These are phyloP conservation scores for Agapornis canus DNA, from an alignment of 2,797 vertebrate genomes.

Conservation along the genomic window DNA sequence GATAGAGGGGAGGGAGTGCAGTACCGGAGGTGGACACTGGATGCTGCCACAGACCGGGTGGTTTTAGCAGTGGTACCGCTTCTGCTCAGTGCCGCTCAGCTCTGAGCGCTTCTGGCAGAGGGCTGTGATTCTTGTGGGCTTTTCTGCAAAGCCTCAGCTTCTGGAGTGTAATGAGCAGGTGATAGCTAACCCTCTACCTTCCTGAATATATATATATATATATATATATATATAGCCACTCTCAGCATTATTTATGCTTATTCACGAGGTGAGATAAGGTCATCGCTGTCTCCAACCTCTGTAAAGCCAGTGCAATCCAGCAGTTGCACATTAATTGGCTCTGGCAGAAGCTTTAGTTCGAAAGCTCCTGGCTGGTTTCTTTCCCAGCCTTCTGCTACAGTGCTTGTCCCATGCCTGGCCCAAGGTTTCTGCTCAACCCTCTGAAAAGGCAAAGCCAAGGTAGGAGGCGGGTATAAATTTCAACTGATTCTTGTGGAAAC, in stretches of 20 bases:
- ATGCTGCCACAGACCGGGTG: conserved; percentile 37
- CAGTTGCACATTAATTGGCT: not conserved
- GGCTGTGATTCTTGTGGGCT: not conserved
- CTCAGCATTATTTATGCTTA: not conserved
- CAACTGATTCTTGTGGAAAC: not conserved
- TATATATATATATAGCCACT: not conserved
- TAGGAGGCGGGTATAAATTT: not conserved
- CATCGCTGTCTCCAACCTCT: not conserved
- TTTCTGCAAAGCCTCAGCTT: not conserved
- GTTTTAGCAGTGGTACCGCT: fast-evolving
- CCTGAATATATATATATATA: not conserved
- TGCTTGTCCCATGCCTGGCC: not conserved
- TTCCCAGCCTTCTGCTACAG: not conserved
- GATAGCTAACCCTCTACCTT: not conserved
- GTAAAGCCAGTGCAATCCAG: not conserved
- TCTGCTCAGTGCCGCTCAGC: fast-evolving
- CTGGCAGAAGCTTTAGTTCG: not conserved
- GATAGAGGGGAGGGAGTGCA: not conserved
- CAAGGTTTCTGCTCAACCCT: not conserved
- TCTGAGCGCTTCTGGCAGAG: not conserved
- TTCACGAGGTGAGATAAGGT: not conserved
- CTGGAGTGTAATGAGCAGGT: not conserved
- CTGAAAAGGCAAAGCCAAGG: not conserved
- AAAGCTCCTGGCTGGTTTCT: not conserved
- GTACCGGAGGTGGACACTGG: conserved; percentile 5